Base-by-base conservation (phyloP, 64 coral and sea anemone genomes). In the Stylophora pistillata region DNA sequence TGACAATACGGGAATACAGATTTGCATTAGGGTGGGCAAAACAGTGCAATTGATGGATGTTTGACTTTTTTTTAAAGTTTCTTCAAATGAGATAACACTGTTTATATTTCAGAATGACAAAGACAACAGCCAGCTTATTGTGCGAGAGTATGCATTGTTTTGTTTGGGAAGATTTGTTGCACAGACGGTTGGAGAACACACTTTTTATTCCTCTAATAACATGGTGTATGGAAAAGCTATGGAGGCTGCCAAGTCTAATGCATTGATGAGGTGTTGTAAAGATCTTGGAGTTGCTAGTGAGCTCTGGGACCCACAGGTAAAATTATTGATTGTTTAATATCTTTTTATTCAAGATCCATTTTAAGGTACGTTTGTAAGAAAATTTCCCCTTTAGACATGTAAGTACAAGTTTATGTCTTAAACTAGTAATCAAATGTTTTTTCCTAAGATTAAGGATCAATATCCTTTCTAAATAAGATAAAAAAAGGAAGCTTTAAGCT, bases 151-250 rank as follows among this genome's bases (percentile, higher is more conserved):
- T 87, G 96, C 96, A 21, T 77, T 98, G 58, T 98, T 90, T 78
- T 98, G 96, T 73, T 85, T 89, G 52, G 96, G 96, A 14, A 90
- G 96, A 28, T 98, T 91, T 92, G 96, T 90, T 0, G 87, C 96
- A 21, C 96, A 98, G 60, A 91, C 96, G 4, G 90, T 91, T 7
- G 96, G 96, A 72, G 97, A 99, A 85, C 97, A 99, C 41, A 99
- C 97, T 28, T 99, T 99, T 74, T 99, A 95, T 64, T 95, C 93
- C 10, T 41, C 74, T 57, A 89, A 90, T 68, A 99, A 99, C 28
- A 99, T 95, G 93, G 97, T 93, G 10, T 99, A 99, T 93, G 97
- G 97, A 11, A 99, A 95, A 78, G 97, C 97, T n/a, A 95, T 99
- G 94, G 97, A 99, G 56, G 84, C 97, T 59, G 97, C 97, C 4